phyloP scores from a whole-genome alignment of 2,888 invertebrate species.

The Beris chalybata region DNA sequence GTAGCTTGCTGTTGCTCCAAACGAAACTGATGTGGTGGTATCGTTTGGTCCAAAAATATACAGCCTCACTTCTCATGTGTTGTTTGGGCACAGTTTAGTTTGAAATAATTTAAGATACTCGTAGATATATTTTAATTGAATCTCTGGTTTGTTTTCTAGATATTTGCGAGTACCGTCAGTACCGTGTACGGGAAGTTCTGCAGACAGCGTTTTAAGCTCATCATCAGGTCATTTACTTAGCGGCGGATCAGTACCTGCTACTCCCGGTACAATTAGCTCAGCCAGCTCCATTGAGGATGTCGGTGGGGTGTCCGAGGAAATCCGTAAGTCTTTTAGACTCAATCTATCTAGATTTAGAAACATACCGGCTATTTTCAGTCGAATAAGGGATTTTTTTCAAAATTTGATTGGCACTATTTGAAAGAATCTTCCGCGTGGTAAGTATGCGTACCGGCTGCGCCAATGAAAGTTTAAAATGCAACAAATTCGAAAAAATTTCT shows the following conservation, averaged over 20 bases:
- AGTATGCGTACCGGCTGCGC: too few species aligned
- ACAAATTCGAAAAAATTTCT: too few species aligned
- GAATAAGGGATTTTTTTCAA: too few species aligned
- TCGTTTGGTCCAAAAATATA: too few species aligned
- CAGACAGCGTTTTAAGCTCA: constrained; percentile 59
- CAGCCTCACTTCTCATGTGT: neutral
- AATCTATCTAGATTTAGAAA: constrained; percentile 19
- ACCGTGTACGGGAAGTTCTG: constrained; percentile 59
- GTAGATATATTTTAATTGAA: constrained; percentile 20
- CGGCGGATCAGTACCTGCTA: constrained; percentile 62
- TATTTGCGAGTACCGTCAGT: constrained; percentile 60
- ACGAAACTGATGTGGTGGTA: too few species aligned
- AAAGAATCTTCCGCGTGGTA: too few species aligned
- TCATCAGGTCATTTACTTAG: constrained; percentile 55
- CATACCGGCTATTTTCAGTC: neutral
- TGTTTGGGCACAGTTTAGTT: too few species aligned
- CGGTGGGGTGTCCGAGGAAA: constrained; percentile 44
- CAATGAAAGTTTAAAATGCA: too few species aligned
- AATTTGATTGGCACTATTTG: too few species aligned
- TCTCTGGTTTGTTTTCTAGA: constrained; percentile 38
- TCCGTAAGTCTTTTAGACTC: constrained; percentile 45
- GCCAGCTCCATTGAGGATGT: constrained; percentile 74
- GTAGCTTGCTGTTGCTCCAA: too few species aligned
- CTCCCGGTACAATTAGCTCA: constrained; percentile 69
- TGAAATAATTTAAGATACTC: neutral